These are phyloP conservation scores for Brachyrhaphis roseni DNA, from an alignment of 2,797 vertebrate species.

Conservation along the genomic window DNA sequence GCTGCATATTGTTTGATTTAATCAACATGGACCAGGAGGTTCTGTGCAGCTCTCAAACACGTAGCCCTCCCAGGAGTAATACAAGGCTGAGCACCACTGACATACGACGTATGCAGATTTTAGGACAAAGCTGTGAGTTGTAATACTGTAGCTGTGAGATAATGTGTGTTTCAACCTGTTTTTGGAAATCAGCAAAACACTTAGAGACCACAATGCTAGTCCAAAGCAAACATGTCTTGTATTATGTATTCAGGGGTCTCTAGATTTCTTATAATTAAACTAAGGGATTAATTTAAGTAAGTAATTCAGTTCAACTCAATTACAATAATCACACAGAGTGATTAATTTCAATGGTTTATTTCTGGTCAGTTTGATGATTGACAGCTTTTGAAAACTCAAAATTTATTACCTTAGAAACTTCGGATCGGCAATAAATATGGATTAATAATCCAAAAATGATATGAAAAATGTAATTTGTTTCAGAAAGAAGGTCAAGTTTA, in stretches of 20 bases:
- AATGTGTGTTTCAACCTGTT: constrained; percentile 36
- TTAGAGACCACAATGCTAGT: constrained; percentile 29
- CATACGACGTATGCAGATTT: constrained; percentile 74
- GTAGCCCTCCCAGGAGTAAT: constrained; percentile 70
- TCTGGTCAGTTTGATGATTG: neutral
- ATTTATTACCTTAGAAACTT: neutral
- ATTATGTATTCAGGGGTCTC: neutral
- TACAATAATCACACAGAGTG: neutral
- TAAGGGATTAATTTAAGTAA: neutral
- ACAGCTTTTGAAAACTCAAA: neutral
- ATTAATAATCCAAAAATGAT: neutral
- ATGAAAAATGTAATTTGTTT: neutral
- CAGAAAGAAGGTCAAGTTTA: neutral
- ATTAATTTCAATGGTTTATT: neutral
- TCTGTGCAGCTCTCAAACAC: constrained; percentile 62
- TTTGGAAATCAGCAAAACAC: constrained; percentile 38
- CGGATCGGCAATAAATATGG: neutral
- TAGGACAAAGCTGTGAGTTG: constrained; percentile 55
- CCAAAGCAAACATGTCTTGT: constrained; percentile 11
- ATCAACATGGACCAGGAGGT: constrained; percentile 66
- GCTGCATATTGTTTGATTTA: constrained; percentile 76
- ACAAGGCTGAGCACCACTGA: constrained; percentile 66
- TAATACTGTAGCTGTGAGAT: constrained; percentile 57
- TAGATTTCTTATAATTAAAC: neutral
- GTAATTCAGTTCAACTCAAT: neutral